Evolutionary conservation across 2,113 vertebrate genomes (phyloP), one percentile per base, ranked within the genome.

Genomic region (Axis porcinus): DNA sequence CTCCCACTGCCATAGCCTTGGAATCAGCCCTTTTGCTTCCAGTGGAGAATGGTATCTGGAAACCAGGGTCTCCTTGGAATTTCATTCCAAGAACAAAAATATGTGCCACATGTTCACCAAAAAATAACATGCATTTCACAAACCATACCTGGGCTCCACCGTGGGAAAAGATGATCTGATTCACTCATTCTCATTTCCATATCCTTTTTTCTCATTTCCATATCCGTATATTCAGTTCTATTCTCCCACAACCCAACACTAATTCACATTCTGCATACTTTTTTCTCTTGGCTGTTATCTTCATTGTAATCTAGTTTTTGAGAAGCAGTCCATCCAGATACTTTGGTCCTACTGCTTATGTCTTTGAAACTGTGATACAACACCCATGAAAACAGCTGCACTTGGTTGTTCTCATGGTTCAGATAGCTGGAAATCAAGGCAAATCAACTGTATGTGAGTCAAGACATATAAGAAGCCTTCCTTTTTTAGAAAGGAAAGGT

Each of bases 261-360:
- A 23, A 70, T 62, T 62, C 83, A n/a, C n/a, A 33, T 21, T 6
- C 19, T 21, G 23, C 47, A 14, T 30, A 45, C 74, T 76, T 70
- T 84, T 81, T 40, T 58, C 45, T 17, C 33, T 86, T 54, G 54
- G 40, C 28, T 40, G 21, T 60, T 94, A 54, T 97, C 97, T 98
- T 76, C 86, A 13, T 6, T 89, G 9, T 86, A 82, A 96, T 91
- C 94, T 90, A 83, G 96, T 97, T 97, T 96, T 97, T 96, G 96
- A 96, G 96, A 97, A 96, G 84, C 47, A 0, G 36, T 92, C 64
- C 76, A 79, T 76, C 93, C 83, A 85, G 79, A 95, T 95, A 78
- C 57, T 64, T 86, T 33, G 79, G 62, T 52, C 52, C 40, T 50
- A 52, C 27, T n/a, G 45, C 94, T 92, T 50, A 52, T 86, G n/a